Evolutionary conservation across 2,888 invertebrate genomes (phyloP).

Genomic region (Syritta pipiens): DNA sequence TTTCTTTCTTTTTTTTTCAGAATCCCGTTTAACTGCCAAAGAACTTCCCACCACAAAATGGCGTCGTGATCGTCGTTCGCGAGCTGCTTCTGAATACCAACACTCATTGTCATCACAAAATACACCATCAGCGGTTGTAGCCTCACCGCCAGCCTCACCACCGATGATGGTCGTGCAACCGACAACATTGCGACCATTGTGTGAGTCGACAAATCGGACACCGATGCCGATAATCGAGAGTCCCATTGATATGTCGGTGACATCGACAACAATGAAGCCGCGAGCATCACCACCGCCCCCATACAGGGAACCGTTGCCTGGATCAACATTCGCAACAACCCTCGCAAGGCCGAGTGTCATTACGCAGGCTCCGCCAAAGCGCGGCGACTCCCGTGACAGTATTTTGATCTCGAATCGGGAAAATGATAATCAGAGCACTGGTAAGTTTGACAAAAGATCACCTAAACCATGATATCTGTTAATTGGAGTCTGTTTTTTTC

Average conservation of each 20-base stretch:
- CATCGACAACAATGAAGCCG: conserved; percentile 75
- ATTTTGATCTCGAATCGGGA: conserved; percentile 73
- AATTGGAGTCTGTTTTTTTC: conserved; percentile 54
- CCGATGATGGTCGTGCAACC: conserved; percentile 66
- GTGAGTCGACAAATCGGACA: conserved; percentile 73
- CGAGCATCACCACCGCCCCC: conserved; percentile 78
- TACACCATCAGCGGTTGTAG: conserved; percentile 70
- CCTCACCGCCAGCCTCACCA: conserved; percentile 69
- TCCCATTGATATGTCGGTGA: conserved; percentile 79
- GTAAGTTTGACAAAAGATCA: conserved; percentile 69
- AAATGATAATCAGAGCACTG: conserved; percentile 76
- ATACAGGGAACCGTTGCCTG: conserved; percentile 78
- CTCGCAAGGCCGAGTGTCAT: conserved; percentile 83
- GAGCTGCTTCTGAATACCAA: conserved; percentile 77
- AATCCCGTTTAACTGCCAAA: conserved; percentile 80
- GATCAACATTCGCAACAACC: conserved; percentile 75
- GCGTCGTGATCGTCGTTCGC: conserved; percentile 84
- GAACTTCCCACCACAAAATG: conserved; percentile 86
- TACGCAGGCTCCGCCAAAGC: conserved; percentile 81
- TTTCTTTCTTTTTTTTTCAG: conserved; percentile 72
- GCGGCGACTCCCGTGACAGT: conserved; percentile 74
- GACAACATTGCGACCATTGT: conserved; percentile 70
- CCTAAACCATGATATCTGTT: background rate
- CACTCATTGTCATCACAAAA: conserved; percentile 73
- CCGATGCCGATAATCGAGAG: conserved; percentile 74